A percentile compares a stretch with the other conserved stretches of the same genome.
These are phyloP conservation scores for Drosophila paranaensis DNA, from an alignment of 2,888 invertebrate genomes.

Conservation along the genomic window DNA sequence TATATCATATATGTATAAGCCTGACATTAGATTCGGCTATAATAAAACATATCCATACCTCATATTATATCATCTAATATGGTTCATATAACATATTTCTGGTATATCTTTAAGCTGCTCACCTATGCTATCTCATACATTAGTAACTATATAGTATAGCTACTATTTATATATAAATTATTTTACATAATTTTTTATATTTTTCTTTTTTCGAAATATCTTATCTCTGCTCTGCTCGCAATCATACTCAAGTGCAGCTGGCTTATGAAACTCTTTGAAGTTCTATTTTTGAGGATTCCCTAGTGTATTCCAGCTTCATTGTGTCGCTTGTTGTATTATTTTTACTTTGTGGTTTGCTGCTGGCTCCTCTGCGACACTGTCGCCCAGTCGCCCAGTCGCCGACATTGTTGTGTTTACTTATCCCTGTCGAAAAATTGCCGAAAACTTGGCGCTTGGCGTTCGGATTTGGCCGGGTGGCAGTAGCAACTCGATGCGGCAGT, in stretches of 20 bases:
- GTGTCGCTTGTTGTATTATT: conserved; percentile 7
- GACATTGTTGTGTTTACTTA: conserved; percentile 73
- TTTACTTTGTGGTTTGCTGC: conserved; percentile 58
- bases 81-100: too few species aligned
- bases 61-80: too few species aligned
- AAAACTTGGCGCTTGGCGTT: conserved; percentile 68
- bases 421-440: conserved; percentile 74
- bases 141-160: too few species aligned
- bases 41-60: too few species aligned
- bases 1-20: too few species aligned
- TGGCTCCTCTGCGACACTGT: conserved; percentile 10
- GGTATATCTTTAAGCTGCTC: too few species aligned
- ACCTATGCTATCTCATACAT: too few species aligned
- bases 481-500: conserved; percentile 5
- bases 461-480: background rate
- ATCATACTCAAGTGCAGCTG: background rate
- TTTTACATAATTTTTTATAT: background rate
- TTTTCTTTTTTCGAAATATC: background rate
- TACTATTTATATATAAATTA: too few species aligned
- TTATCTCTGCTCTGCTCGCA: background rate
- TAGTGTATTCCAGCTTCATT: conserved; percentile 12
- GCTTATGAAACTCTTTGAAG: background rate
- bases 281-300: background rate
- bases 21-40: too few species aligned
- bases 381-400: conserved; percentile 34